Evolutionary conservation across 2,888 invertebrate genomes (phyloP), one percentile per base, ranked within the genome.

Genomic region (Aquatica leii): DNA sequence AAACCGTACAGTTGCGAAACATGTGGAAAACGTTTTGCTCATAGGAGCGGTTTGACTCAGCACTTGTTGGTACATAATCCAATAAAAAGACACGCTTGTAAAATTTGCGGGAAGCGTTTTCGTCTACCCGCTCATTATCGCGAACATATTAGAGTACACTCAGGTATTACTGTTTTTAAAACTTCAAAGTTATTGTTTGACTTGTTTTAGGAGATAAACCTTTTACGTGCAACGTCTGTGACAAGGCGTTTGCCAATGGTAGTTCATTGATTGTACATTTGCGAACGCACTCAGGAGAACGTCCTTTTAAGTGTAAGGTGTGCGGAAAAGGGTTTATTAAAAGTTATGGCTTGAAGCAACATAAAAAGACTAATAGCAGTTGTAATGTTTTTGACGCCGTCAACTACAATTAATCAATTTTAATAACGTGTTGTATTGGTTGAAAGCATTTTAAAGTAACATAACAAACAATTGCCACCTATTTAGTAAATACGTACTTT

Each of bases 191-290:
- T 12, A 37, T 14, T 43, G 14, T 15, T 43, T n/a, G 12, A n/a
- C 3, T n/a, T 31, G 21, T 64, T 64, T 15, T 46, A 67, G 67
- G 73, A 3, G 74, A 76, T 49, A 72, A 70, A 56, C 74, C 74
- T 1, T 74, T 67, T 46, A 59, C 61, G 6, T 76, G 76, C 56
- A 64, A 62, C 35, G 56, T 71, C 9, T 76, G 76, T 43, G 59
- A 70, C 6, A 66, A 68, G 37, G 52, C 66, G 1, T 76, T 74
- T 40, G 56, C 66, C 9, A 50, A 58, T 14, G 64, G 67, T 31
- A 69, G 65, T 34, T 53, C 68, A 0, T 37, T 71, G 43, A 43
- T 59, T 11, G 60, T 71, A 15, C 71, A 71, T 60, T 48, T 50
- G 41, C 56, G 66, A 48, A 71, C 62, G 14, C 70, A 70, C 56